Conservation (phyloP, 2,797 vertebrate genomes). For the Parotocinclus haroldoi region DNA sequence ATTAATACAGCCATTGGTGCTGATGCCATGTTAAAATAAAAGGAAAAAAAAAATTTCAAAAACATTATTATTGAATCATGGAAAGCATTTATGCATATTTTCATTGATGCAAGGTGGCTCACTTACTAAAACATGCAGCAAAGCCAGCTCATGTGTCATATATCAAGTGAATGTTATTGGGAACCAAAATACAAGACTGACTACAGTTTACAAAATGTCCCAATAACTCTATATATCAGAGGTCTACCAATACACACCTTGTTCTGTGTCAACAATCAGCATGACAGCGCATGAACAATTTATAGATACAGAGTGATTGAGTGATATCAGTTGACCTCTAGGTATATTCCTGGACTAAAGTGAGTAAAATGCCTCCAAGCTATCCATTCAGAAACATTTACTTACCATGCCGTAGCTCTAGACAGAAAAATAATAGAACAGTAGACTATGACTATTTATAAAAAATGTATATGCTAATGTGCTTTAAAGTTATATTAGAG, state of each 20-base stretch:
- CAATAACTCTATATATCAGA: conserved; percentile 80
- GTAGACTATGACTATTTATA: conserved; percentile 57
- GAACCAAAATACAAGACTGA: conserved; percentile 58
- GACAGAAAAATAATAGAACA: conserved; percentile 63
- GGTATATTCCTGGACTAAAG: conserved; percentile 59
- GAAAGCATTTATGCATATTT: too few relatives aligned
- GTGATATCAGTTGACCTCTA: conserved; percentile 74
- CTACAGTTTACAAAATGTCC: conserved; percentile 61
- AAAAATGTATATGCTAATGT: conserved; percentile 36
- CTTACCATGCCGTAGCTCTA: conserved; percentile 80
- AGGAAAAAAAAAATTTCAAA: too few relatives aligned
- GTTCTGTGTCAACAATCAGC: conserved; percentile 17
- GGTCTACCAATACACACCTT: conserved; percentile 69
- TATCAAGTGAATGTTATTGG: conserved; percentile 69
- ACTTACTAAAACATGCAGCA: conserved; percentile 58
- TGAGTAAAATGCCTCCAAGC: conserved; percentile 58
- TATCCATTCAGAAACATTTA: conserved; percentile 65
- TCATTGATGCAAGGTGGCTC: conserved; percentile 27
- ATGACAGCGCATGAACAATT: conserved; percentile 33
- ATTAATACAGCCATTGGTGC: too few relatives aligned
- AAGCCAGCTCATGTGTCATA: conserved; percentile 58
- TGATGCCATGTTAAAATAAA: too few relatives aligned
- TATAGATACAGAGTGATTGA: conserved; percentile 23
- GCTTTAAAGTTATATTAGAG: not conserved
- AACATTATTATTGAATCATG: too few relatives aligned